Evolutionary conservation across 2,888 invertebrate genomes (phyloP).

Genomic region (Eumacrocentrus americanus): DNA sequence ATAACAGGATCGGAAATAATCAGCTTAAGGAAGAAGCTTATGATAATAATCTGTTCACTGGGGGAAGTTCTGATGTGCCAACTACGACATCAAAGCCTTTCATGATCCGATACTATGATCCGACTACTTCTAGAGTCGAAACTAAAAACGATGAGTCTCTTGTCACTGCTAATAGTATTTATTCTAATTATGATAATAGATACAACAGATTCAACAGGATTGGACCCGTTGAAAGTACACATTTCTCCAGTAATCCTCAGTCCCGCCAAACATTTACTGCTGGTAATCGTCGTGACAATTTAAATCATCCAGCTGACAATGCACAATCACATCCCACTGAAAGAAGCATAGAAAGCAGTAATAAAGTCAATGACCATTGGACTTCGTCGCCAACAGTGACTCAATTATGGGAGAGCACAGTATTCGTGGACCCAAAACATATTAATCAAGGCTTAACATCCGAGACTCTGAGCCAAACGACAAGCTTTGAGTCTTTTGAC

Average conservation of each 20-base stretch:
- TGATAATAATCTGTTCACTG: not conserved
- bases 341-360: constrained; percentile 40
- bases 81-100: constrained; percentile 46
- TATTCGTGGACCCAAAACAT: constrained; percentile 73
- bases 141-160: constrained; percentile 40
- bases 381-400: constrained; percentile 64
- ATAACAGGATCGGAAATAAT: not conserved
- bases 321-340: constrained; percentile 17
- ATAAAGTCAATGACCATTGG: constrained; percentile 62
- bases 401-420: constrained; percentile 72
- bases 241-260: too few relatives aligned
- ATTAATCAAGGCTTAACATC: constrained; percentile 71
- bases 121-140: constrained; percentile 32
- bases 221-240: not conserved
- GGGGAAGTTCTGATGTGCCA: not conserved
- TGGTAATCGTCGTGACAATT: not conserved
- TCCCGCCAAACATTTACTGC: not conserved
- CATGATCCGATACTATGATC: constrained; percentile 50
- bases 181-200: constrained; percentile 46
- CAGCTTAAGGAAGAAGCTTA: constrained; percentile 17
- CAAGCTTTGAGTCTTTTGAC: constrained; percentile 34
- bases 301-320: constrained; percentile 3
- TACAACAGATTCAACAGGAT: constrained; percentile 34
- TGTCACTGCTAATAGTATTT: constrained; percentile 47
- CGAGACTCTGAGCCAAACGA: constrained; percentile 49